phyloP scores from a whole-genome alignment of 2,888 invertebrate species.

The Ptilodon capucinus region DNA sequence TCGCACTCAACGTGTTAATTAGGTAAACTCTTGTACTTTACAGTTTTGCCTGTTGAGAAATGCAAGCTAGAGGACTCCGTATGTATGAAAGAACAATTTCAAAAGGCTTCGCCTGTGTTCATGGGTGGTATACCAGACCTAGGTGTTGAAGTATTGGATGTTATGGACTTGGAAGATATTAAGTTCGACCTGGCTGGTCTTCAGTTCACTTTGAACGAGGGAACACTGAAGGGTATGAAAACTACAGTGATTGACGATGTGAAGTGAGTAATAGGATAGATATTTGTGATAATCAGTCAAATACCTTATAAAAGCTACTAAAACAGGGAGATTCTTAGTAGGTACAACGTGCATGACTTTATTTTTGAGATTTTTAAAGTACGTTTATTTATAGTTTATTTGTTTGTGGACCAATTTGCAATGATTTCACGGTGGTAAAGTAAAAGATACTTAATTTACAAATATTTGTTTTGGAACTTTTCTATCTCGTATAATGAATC shows the following conservation, averaged over 20 bases:
- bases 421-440: no score
- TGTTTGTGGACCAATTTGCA: no score
- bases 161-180: conserved; percentile 43
- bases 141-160: conserved; percentile 43
- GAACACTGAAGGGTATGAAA: conserved; percentile 44
- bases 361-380: no score
- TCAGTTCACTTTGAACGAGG: conserved; percentile 43
- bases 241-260: conserved; percentile 37
- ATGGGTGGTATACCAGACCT: conserved; percentile 45
- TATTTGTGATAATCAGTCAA: no score
- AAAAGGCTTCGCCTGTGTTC: conserved; percentile 41
- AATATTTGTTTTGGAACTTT: no score
- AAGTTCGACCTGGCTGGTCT: conserved; percentile 50
- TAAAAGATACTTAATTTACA: no score
- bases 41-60: conserved; percentile 50
- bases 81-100: conserved; percentile 43
- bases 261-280: conserved; percentile 37
- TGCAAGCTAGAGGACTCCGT: conserved; percentile 45
- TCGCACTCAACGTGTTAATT: no score
- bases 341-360: no score
- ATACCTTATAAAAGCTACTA: background rate
- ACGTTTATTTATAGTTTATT: no score
- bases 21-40: no score
- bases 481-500: no score
- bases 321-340: no score